Evolutionary conservation across 2,797 vertebrate genomes (phyloP).

Genomic region (Chloroceryle amazona): DNA sequence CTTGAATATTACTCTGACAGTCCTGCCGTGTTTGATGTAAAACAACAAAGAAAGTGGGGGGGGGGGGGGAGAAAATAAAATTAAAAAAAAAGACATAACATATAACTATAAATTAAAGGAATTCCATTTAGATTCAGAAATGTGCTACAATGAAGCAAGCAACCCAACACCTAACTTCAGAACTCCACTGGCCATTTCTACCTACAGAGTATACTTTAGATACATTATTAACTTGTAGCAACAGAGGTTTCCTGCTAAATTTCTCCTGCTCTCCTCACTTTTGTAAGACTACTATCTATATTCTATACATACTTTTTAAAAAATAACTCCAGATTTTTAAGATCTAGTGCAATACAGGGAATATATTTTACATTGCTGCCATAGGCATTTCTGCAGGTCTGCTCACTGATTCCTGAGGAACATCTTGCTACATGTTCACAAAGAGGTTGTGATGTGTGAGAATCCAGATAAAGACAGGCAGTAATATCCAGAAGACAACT

Average conservation of each 20-base stretch:
- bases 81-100: not conserved
- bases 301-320: not conserved
- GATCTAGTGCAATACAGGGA: not conserved
- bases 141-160: not conserved
- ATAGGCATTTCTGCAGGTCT: not conserved
- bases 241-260: not conserved
- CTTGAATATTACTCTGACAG: not conserved
- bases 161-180: not conserved
- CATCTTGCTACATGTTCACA: not conserved
- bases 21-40: not conserved
- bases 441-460: not conserved
- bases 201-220: accelerated
- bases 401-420: not conserved
- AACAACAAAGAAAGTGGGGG: not conserved
- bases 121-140: not conserved
- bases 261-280: not conserved
- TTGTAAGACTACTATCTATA: accelerated
- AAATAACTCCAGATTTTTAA: not conserved
- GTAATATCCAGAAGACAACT: not conserved
- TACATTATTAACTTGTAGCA: not conserved
- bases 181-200: not conserved
- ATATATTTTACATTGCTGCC: not conserved
- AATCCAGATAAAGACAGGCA: not conserved
- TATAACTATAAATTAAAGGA: not conserved
- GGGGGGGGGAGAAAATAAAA: no score